Base-by-base conservation (phyloP, 2,888 invertebrate genomes). In the Drosophila mimica region DNA sequence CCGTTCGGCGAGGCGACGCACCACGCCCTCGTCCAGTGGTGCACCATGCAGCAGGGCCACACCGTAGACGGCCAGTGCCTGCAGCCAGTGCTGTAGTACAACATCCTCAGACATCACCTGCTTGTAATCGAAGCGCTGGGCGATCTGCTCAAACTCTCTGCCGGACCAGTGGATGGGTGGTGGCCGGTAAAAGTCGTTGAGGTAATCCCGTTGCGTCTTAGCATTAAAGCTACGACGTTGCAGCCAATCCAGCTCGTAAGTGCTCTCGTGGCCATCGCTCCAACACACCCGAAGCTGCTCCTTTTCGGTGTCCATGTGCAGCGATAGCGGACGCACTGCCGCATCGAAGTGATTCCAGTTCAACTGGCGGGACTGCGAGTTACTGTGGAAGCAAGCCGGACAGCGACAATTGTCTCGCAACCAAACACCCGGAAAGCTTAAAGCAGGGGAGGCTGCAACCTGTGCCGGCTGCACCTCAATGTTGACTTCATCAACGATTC, bases 401-500 rank as follows among this genome's bases (percentile, higher is more conserved):
- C 96, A 97, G 76, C 94, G 95, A 83, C 96, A 96, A 89, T 96
- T 96, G 91, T 97, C 97, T 76, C 96, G 93, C 57, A 97, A 92
- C 96, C 96, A 97, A 33, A 96, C 94, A 70, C 94, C 94, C 0
- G 96, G 96, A 88, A 95, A 96, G 73, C 94, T 91, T 28, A 94
- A 74, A 0, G 83, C 13, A 0, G 92, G 69, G 94, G 95, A 85
- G 94, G 11, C 51, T 11, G 60, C 7, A 30, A 0, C 15, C 11
- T 13, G 11, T 4, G 17, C 6, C 31, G 76, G 74, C 53, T 73
- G 74, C 59, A 92, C 80, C 28, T 91, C 84, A 6, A 92, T 74
- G 52, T 82, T 83, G 48, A 74, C 61, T 8, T 80, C 84, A 28
- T 85, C 75, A 49, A 90, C 90, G 38, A 92, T 89, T 38, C 80